Conservation (phyloP, 2,888 invertebrate genomes). For the Ophion obscuratus region DNA sequence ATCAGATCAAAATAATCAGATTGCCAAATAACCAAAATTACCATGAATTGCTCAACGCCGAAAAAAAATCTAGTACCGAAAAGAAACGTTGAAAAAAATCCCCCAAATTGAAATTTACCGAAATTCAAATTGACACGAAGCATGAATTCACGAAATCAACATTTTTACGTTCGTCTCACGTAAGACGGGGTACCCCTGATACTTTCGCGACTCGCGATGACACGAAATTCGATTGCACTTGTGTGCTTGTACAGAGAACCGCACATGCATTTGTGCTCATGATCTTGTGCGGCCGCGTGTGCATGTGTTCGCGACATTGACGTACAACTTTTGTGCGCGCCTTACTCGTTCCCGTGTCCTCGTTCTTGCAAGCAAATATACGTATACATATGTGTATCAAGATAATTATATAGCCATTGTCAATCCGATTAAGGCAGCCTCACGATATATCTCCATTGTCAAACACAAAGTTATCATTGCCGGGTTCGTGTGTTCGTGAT, state of each 20-base stretch:
- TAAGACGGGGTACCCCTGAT: no score
- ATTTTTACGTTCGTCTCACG: background rate
- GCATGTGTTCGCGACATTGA: conserved; percentile 52
- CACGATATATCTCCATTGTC: conserved; percentile 22
- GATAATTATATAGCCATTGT: conserved; percentile 51
- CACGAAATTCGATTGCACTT: conserved; percentile 59
- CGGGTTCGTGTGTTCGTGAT: conserved; percentile 13
- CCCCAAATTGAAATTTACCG: no score
- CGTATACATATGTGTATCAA: background rate
- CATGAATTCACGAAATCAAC: background rate
- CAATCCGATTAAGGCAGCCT: conserved; percentile 60
- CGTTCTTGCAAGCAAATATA: conserved; percentile 49
- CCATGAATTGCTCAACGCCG: no score
- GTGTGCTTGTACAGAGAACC: conserved; percentile 57
- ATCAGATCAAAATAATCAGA: background rate
- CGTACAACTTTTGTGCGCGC: conserved; percentile 39
- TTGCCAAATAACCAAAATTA: background rate
- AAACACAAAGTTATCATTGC: conserved; percentile 36
- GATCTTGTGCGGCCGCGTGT: conserved; percentile 59
- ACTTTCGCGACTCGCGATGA: conserved; percentile 40
- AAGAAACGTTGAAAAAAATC: no score
- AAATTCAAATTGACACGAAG: background rate
- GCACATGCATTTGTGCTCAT: conserved; percentile 63
- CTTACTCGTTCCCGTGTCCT: conserved; percentile 31
- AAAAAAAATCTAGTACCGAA: no score